These are phyloP conservation scores for Macrosoma leucophasiata DNA, from an alignment of 2,888 invertebrate genomes.

Conservation along the genomic window DNA sequence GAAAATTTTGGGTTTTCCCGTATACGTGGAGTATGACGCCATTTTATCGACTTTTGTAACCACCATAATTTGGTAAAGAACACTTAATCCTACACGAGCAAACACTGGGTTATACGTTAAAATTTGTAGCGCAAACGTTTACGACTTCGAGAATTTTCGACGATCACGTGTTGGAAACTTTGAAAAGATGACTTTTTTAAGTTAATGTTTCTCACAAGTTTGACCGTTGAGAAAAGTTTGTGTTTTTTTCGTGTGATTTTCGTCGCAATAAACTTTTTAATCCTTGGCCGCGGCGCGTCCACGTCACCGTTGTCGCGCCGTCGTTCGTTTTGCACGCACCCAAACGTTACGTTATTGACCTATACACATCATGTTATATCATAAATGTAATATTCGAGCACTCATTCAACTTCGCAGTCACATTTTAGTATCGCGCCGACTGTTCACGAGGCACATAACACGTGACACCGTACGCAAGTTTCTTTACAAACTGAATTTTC, in stretches of 20 bases:
- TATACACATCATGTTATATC: constrained; percentile 40
- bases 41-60: constrained; percentile 69
- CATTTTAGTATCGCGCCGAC: constrained; percentile 60
- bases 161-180: constrained; percentile 59
- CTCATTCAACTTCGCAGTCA: constrained; percentile 58
- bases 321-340: constrained; percentile 36
- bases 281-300: constrained; percentile 58
- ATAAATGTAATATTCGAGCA: constrained; percentile 44
- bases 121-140: constrained; percentile 39
- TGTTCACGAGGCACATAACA: constrained; percentile 37
- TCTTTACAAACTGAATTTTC: constrained; percentile 66
- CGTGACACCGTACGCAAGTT: constrained; percentile 42
- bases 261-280: constrained; percentile 65
- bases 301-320: constrained; percentile 56
- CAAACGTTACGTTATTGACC: constrained; percentile 18
- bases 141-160: constrained; percentile 63
- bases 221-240: too few species aligned
- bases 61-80: constrained; percentile 67
- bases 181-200: too few species aligned
- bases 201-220: too few species aligned
- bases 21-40: constrained; percentile 69
- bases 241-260: constrained; percentile 53
- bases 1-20: constrained; percentile 72
- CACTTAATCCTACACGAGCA: constrained; percentile 48
- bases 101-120: constrained; percentile 49